phyloP scores from a whole-genome alignment of 2,888 invertebrate genomes.

The Carcina quercana region DNA sequence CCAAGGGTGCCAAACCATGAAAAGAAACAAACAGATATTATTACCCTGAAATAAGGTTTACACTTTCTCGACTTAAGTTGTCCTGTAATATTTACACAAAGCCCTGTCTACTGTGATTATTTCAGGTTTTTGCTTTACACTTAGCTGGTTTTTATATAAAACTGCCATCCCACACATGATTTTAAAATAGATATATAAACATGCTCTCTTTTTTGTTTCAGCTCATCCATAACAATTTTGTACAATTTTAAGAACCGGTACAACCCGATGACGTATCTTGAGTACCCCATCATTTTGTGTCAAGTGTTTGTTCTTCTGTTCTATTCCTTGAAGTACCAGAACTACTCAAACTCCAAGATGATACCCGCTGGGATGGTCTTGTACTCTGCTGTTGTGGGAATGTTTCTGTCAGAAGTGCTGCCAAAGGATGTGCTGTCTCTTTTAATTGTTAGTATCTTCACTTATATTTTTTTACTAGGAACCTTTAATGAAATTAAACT shows the following conservation, averaged over 20 bases:
- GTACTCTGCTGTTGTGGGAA: constrained; percentile 40
- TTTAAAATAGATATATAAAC: too few species aligned
- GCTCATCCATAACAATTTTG: constrained; percentile 86
- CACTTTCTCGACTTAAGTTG: neutral
- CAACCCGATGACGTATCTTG: constrained; percentile 84
- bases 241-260: constrained; percentile 87
- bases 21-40: too few species aligned
- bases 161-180: too few species aligned
- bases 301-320: constrained; percentile 85
- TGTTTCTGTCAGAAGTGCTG: constrained; percentile 41
- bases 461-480: neutral
- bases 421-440: constrained; percentile 70
- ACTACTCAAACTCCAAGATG: constrained; percentile 57
- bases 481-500: too few species aligned
- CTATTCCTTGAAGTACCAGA: constrained; percentile 80
- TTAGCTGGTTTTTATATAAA: too few species aligned
- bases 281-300: constrained; percentile 85
- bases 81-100: too few species aligned
- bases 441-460: constrained; percentile 75
- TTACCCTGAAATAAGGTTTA: too few species aligned
- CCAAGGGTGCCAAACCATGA: neutral
- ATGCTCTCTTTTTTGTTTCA: constrained; percentile 65
- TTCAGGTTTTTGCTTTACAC: too few species aligned
- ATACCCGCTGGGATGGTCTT: constrained; percentile 33
- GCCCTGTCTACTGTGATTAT: too few species aligned